A percentile compares a stretch with the other conserved stretches of the same genome.
These are phyloP conservation scores for Podargus strigoides DNA, from an alignment of 2,797 vertebrate genomes.

Conservation along the genomic window DNA sequence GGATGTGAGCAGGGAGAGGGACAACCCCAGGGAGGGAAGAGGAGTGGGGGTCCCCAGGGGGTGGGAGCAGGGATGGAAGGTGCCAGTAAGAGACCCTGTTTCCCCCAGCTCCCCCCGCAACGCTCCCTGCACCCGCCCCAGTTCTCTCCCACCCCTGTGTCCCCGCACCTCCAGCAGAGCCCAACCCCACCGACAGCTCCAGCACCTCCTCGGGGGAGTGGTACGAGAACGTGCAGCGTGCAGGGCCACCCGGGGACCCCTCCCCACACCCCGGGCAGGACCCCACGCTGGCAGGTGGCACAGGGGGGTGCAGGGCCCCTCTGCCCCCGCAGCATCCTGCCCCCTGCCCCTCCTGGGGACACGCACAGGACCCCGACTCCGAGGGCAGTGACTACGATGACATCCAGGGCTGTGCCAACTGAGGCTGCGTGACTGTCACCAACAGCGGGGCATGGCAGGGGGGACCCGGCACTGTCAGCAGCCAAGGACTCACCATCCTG, in stretches of 20 bases:
- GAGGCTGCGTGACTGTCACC: not conserved
- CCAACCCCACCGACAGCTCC: constrained; percentile 12
- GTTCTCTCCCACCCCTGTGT: not conserved
- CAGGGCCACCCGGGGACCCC: rapidly evolving
- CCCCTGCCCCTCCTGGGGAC: not conserved
- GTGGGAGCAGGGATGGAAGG: not conserved
- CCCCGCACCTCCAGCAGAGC: not conserved
- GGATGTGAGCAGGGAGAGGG: not conserved
- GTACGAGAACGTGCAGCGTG: constrained; percentile 63
- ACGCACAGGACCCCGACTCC: not conserved
- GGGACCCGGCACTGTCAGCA: rapidly evolving
- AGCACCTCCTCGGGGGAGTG: constrained; percentile 76
- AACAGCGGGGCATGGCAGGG: rapidly evolving
- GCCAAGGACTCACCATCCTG: rapidly evolving
- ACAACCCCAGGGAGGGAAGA: not conserved
- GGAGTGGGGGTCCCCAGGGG: not conserved
- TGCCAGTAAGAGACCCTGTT: not conserved
- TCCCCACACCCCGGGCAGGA: constrained; percentile 35
- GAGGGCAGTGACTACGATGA: constrained; percentile 45
- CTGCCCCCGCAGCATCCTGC: not conserved
- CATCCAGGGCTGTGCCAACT: not conserved
- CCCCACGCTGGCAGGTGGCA: rapidly evolving
- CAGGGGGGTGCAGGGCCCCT: rapidly evolving
- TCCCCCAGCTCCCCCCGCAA: not conserved
- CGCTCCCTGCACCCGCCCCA: rapidly evolving